Evolutionary conservation across 2,797 vertebrate species (phyloP).

Genomic region (Sebastes glaucus): DNA sequence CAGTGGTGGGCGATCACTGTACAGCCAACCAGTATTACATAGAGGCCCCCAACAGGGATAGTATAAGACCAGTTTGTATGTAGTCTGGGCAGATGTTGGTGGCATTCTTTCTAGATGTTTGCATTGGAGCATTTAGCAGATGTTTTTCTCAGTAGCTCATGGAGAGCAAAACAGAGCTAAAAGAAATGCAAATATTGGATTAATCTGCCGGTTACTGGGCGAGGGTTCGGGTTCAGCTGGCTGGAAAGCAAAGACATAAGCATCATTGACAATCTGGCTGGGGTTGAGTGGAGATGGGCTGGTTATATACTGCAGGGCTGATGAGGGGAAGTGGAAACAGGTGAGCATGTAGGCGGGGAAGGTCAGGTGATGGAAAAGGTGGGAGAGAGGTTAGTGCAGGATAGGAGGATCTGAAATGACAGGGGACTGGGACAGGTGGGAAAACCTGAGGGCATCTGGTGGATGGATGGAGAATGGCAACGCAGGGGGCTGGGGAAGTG

Average conservation of each 20-base stretch:
- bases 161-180: not conserved
- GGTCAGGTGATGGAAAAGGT: not conserved
- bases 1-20: not conserved
- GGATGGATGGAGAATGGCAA: not conserved
- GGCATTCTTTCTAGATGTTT: not conserved
- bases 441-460: not conserved
- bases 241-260: not conserved
- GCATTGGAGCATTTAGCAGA: not conserved
- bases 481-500: not conserved
- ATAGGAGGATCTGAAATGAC: not conserved
- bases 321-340: not conserved
- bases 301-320: not conserved
- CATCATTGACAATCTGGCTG: not conserved
- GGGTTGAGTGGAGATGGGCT: not conserved
- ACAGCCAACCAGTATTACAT: not conserved
- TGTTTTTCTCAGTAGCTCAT: not conserved
- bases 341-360: no score
- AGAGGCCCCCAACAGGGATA: not conserved
- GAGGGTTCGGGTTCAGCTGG: not conserved
- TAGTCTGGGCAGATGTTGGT: not conserved
- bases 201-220: not conserved
- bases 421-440: not conserved
- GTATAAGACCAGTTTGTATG: no score
- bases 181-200: not conserved
- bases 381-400: not conserved